Conservation (phyloP, 2,113 vertebrate species). For the Eudyptes chrysolophus region DNA sequence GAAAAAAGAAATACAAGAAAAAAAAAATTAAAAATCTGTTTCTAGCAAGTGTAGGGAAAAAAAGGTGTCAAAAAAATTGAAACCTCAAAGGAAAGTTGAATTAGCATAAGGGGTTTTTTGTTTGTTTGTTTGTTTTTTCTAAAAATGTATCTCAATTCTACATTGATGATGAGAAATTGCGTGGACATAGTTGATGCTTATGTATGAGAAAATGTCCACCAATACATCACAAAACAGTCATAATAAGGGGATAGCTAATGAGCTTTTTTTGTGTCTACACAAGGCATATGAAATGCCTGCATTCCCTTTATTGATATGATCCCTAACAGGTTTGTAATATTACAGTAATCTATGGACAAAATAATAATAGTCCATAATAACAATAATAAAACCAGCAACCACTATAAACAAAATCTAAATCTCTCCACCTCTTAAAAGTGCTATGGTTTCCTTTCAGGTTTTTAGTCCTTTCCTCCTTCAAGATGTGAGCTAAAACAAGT, state of each 20-base stretch:
- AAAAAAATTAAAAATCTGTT: background rate
- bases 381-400: background rate
- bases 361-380: background rate
- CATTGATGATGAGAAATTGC: background rate
- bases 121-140: background rate
- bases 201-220: background rate
- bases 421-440: background rate
- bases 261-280: background rate
- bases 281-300: background rate
- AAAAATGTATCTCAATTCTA: background rate
- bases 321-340: background rate
- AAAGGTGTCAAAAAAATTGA: background rate
- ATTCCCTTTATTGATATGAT: background rate
- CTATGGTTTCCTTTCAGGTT: background rate
- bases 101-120: background rate
- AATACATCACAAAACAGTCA: background rate
- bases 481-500: background rate
- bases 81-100: background rate
- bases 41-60: background rate
- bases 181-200: background rate
- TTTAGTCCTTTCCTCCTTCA: background rate
- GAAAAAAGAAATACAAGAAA: background rate
- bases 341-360: background rate
- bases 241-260: background rate
- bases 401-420: background rate